Base-by-base conservation (phyloP, 2,888 invertebrate species). In the Trichopria drosophilae region DNA sequence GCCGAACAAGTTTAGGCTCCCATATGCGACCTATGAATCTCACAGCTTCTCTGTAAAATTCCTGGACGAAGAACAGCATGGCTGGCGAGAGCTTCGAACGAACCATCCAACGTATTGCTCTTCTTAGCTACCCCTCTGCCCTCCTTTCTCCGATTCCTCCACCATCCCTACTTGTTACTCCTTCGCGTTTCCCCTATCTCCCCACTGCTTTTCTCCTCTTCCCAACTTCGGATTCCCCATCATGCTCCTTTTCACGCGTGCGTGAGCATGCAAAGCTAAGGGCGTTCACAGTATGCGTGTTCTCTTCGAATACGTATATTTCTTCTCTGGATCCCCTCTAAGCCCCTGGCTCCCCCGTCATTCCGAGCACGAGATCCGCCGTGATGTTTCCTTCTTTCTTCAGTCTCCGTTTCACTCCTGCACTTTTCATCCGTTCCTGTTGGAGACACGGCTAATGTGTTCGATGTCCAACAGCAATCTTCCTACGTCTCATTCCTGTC, bases 51-150 rank as follows among this genome's bases (percentile, higher is more conserved):
- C 64, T 68, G 70, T 68, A 72, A 71, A 73, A 73, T 73, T 73
- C 72, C 73, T 73, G 67, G 66, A 63, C 65, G 64, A 62, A 67
- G 57, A 51, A 35, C n/a, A n/a, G n/a, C n/a, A n/a, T n/a, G 46
- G 36, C 29, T 35, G 43, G 52, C 46, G 56, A 58, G 63, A 45
- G 57, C 56, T n/a, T n/a, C n/a, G n/a, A n/a, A n/a, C n/a, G n/a
- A n/a, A n/a, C n/a, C 66, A 67, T 68, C 67, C 70, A 69, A 67
- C 71, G 71, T 71, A 66, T 70, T 71, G 71, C 68, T 70, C 60
- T 63, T 62, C 63, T 62, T 62, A 64, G 58, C 53, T 62, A 48
- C 57, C 58, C 55, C 54, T 53, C 50, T 50, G 16, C 13, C 20
- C 37, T 12, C 45, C 29, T 23, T 35, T 16, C 41, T 35, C n/a